Base-by-base conservation (phyloP, 2,113 vertebrate species). In the Plecturocebus donacophilus region DNA sequence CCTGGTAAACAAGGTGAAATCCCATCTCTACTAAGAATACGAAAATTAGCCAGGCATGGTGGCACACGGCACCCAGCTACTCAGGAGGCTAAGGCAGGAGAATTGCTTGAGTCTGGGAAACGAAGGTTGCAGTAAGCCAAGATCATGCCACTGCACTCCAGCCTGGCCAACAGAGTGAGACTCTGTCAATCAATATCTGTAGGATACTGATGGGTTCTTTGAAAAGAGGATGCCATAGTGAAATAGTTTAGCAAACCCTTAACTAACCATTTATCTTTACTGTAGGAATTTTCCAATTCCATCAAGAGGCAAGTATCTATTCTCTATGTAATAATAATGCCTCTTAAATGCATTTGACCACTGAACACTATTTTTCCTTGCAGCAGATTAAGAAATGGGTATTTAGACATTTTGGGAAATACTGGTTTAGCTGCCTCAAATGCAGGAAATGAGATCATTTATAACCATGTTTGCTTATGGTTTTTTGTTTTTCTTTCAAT, bases 391-490 rank as follows among this genome's bases (percentile, higher is more conserved):
- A 25, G 20, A 54, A 14, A 23, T 27, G 11, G 4, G 2, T 23
- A 12, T 13, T 32, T 45, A 38, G 10, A 6, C 1, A 12, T 88
- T 58, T 80, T 21, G 58, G 25, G 35, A 87, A 61, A 20, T 32
- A 32, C 8, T 82, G 23, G 4, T 16, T 71, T n/a, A 58, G 49
- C 6, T 17, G 21, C 8, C 9, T 32, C 12, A 64, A 42, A 82
- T 58, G 13, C 80, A 92, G 61, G 45, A 58, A 3, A 0, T 25
- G 7, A 56, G n/a, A 13, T 61, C 16, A 17, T 47, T 90, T 71
- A 20, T n/a, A 66, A 45, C 23, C 3, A 3, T 30, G 0, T 71
- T 30, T 0, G 54, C n/a, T 17, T 19, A n/a, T 70, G 6, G 2
- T n/a, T n/a, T n/a, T n/a, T 14, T n/a, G 19, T 45, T 27, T 8